phyloP scores from a whole-genome alignment of 2,888 invertebrate species.

The Clostera curtula region DNA sequence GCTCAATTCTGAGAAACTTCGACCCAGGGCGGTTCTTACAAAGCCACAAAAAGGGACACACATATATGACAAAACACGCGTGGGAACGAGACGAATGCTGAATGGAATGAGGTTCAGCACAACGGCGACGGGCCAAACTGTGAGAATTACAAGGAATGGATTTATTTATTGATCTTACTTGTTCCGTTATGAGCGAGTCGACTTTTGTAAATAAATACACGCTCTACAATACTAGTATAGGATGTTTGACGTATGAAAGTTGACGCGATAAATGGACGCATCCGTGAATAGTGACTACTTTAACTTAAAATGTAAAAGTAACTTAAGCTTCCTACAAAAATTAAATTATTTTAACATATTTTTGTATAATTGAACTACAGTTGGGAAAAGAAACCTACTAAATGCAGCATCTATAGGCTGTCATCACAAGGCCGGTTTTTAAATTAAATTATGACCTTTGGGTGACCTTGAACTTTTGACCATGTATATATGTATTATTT shows the following conservation, averaged over 20 bases:
- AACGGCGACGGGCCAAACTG: conserved; percentile 48
- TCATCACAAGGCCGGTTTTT: no score
- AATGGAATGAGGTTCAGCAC: conserved; percentile 66
- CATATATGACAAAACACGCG: conserved; percentile 19
- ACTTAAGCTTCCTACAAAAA: no score
- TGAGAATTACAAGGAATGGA: conserved; percentile 71
- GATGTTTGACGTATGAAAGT: conserved; percentile 35
- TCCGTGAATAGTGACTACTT: no score
- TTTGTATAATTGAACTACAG: no score
- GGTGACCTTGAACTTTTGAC: no score
- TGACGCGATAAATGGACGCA: conserved; percentile 33
- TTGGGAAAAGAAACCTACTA: no score
- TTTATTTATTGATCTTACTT: conserved; percentile 68
- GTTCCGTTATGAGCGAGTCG: conserved; percentile 56
- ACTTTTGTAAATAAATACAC: conserved; percentile 51
- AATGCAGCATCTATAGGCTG: no score
- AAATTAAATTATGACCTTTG: no score
- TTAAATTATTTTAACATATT: no score
- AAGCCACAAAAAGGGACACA: conserved; percentile 45
- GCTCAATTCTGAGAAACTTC: conserved; percentile 60
- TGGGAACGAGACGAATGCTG: conserved; percentile 42
- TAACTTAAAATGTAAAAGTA: no score
- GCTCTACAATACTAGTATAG: conserved; percentile 25
- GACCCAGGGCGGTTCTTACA: conserved; percentile 64
- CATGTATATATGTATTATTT: no score